Conservation (phyloP, 2,113 vertebrate genomes). For the Leptobrachium ailaonicum region DNA sequence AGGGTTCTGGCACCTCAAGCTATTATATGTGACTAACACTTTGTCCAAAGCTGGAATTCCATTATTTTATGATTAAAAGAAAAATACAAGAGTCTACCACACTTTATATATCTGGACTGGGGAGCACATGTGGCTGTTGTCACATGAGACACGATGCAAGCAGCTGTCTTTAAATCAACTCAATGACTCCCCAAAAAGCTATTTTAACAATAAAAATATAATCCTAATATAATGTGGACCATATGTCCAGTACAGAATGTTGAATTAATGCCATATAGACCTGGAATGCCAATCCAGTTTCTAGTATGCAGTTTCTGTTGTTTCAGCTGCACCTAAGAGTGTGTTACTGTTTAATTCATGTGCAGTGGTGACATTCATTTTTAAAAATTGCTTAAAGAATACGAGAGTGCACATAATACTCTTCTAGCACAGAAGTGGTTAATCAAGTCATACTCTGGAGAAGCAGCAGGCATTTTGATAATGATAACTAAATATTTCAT, state of each 20-base stretch:
- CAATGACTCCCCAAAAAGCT: conserved; percentile 49
- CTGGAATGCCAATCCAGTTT: conserved; percentile 39
- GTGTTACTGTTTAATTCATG: conserved; percentile 30
- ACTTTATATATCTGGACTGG: conserved; percentile 14
- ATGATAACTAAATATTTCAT: no score
- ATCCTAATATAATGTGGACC: conserved; percentile 46
- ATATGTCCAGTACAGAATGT: conserved; percentile 41
- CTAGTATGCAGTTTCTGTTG: conserved; percentile 32
- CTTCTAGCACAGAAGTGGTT: no score
- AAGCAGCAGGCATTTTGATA: no score
- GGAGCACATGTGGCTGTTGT: conserved; percentile 20
- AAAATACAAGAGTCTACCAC: conserved; percentile 14
- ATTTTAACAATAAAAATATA: conserved; percentile 49
- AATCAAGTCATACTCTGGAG: no score
- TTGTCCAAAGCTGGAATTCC: background rate
- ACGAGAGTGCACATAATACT: no score
- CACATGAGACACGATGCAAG: conserved; percentile 34
- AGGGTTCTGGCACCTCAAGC: conserved; percentile 6
- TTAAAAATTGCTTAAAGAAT: no score
- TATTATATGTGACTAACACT: conserved; percentile 4
- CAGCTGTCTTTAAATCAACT: conserved; percentile 48
- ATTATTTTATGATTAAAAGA: conserved; percentile 2
- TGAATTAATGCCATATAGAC: conserved; percentile 45
- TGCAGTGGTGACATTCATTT: conserved; percentile 22
- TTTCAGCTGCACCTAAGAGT: conserved; percentile 44